Base-by-base conservation (phyloP, 1,140 invertebrate genomes). In the Whitmania pigra region DNA sequence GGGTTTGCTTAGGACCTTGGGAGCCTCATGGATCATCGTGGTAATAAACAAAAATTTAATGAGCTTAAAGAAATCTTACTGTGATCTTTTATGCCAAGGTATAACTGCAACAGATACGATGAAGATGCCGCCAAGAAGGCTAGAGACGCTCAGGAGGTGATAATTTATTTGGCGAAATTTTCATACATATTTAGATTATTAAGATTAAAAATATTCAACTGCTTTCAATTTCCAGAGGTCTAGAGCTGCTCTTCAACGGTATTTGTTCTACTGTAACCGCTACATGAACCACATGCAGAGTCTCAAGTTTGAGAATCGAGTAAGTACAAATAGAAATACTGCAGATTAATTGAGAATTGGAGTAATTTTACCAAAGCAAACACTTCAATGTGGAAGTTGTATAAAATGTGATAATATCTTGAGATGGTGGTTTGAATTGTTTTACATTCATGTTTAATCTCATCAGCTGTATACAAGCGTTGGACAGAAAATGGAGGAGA, bases 271-370 rank as follows among this genome's bases (percentile, higher is more conserved):
- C 83, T 99, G 93, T 82, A 97, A 97, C 85, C 89, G 95, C 69
- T 98, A 97, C 81, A 95, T 97, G 91, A 98, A 98, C 85, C 95
- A 98, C 83, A 95, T 97, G 91, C 93, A 97, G 82, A 95, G 92
- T 74, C 86, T 98, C 75, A 95, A 96, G 83, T 96, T 99, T 84
- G 95, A 99, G 83, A 89, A 92, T 82, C 97, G 97, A 85, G 83
- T 85, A 77, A 75, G 43, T 7, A 36, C 25, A 20, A 57, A n/a
- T n/a, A n/a, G 2, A 11, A 11, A 49, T 11, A 1, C 43, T 15
- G 43, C 2, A 11, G 15, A 49, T 49, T 17, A 17, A 49, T 49
- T 49, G 43, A 3, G 9, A n/a, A n/a, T n/a, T n/a, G n/a, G n/a
- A n/a, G n/a, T n/a, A n/a, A n/a, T n/a, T n/a, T n/a, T n/a, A n/a